phyloP scores from a whole-genome alignment of 2,797 vertebrate species.

The Artibeus jamaicensis region DNA sequence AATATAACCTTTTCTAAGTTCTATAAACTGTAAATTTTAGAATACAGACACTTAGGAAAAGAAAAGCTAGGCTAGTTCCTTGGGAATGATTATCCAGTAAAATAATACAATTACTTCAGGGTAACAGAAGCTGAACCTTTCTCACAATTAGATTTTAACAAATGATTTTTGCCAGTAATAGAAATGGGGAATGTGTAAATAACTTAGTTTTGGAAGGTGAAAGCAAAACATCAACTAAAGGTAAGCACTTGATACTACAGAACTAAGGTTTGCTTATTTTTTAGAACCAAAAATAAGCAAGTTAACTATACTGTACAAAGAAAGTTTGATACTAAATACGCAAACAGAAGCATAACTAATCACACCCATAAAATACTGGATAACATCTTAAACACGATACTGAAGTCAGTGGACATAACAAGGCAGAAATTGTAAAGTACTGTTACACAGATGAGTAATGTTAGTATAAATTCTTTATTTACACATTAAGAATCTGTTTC shows the following conservation, averaged over 20 bases:
- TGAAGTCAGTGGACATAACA: conserved; percentile 72
- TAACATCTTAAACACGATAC: conserved; percentile 60
- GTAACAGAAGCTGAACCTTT: conserved; percentile 65
- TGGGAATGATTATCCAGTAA: conserved; percentile 62
- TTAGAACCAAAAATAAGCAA: conserved; percentile 45
- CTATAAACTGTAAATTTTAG: conserved; percentile 78
- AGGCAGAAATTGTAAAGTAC: conserved; percentile 64
- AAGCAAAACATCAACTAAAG: neutral
- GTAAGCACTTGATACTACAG: conserved; percentile 26
- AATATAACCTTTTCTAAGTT: conserved; percentile 63
- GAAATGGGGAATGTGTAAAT: conserved; percentile 4
- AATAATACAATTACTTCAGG: conserved; percentile 49
- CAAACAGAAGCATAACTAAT: conserved; percentile 46
- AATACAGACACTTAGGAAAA: conserved; percentile 73
- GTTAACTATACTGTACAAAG: conserved; percentile 24
- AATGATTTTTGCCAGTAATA: conserved; percentile 33
- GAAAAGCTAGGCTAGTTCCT: conserved; percentile 69
- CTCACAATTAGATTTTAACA: conserved; percentile 55
- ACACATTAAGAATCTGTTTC: conserved; percentile 73
- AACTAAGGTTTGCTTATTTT: conserved; percentile 47
- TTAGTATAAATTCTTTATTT: conserved; percentile 66
- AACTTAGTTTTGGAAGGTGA: conserved; percentile 1
- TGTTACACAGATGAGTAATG: conserved; percentile 60
- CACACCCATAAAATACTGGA: conserved; percentile 65
- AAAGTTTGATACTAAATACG: conserved; percentile 31